Evolutionary conservation across 2,113 vertebrate genomes (phyloP).

Genomic region (Zingel zingel): DNA sequence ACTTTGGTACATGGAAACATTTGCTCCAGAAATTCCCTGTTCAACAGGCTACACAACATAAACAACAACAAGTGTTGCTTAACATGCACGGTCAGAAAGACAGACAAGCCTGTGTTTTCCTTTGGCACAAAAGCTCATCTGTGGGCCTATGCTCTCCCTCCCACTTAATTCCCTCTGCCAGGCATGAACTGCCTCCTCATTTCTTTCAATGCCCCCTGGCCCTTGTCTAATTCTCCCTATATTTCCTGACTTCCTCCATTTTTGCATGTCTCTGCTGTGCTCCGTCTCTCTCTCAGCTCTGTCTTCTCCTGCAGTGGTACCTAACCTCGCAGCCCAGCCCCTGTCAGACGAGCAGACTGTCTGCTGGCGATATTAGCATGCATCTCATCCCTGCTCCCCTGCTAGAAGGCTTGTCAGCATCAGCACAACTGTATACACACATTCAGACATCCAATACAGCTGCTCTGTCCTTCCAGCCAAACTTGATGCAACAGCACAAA

Average conservation of each 20-base stretch:
- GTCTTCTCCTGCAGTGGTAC: constrained; percentile 34
- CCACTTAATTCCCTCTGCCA: constrained; percentile 53
- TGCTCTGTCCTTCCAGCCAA: constrained; percentile 42
- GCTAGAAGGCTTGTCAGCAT: constrained; percentile 61
- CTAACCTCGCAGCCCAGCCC: constrained; percentile 52
- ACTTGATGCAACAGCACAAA: constrained; percentile 57
- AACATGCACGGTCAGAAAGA: constrained; percentile 54
- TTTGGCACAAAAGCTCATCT: constrained; percentile 63
- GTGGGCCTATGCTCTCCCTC: constrained; percentile 44
- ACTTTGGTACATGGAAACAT: constrained; percentile 18
- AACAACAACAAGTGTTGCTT: constrained; percentile 62
- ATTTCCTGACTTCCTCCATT: constrained; percentile 23
- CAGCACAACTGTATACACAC: constrained; percentile 59
- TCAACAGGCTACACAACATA: constrained; percentile 44
- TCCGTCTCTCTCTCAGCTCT: constrained; percentile 3
- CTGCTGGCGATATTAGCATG: constrained; percentile 67
- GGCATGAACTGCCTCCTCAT: constrained; percentile 59
- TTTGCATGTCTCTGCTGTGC: constrained; percentile 14
- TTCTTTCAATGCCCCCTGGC: constrained; percentile 37
- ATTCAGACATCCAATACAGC: constrained; percentile 65
- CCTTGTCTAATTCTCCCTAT: constrained; percentile 47
- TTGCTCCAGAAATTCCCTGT: constrained; percentile 24
- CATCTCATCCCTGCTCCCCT: constrained; percentile 66
- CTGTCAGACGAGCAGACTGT: constrained; percentile 63
- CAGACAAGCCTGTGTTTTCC: constrained; percentile 57